Conservation (phyloP, 1,140 invertebrate genomes). For the Asbolus verrucosus region DNA sequence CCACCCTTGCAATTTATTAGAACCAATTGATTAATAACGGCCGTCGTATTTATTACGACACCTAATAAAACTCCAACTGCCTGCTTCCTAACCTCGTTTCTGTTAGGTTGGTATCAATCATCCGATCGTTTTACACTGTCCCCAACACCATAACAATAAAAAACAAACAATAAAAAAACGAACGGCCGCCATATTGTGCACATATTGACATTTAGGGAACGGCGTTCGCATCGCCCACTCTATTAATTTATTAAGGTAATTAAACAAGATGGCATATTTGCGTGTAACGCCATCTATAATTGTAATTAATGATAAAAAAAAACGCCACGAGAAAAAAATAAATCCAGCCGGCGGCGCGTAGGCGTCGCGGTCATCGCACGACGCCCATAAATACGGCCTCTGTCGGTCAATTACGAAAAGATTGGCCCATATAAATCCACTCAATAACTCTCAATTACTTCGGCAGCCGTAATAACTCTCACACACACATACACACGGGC, state of each 20-base stretch:
- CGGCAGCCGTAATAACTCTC: not conserved
- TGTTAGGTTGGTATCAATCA: slow-evolving; percentile 19
- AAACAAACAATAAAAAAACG: not conserved
- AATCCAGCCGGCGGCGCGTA: not conserved
- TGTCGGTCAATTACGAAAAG: not conserved
- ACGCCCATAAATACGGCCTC: not conserved
- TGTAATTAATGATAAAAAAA: slow-evolving; percentile 13
- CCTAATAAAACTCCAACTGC: too few species aligned
- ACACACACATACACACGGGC: too few species aligned
- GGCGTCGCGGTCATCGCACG: not conserved
- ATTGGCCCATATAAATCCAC: not conserved
- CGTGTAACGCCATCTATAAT: not conserved
- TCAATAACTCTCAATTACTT: not conserved
- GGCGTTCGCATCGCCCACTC: not conserved
- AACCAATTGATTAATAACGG: not conserved
- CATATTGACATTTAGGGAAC: slow-evolving; percentile 15
- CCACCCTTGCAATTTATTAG: not conserved
- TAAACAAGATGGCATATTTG: slow-evolving; percentile 15
- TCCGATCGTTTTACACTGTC: not conserved
- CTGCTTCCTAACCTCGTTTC: not conserved
- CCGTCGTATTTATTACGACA: not conserved
- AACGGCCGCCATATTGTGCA: not conserved
- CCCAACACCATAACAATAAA: not conserved
- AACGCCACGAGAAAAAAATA: not conserved
- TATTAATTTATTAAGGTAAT: slow-evolving; percentile 13